These are phyloP conservation scores for Scytalopus superciliaris DNA, from an alignment of 2,113 vertebrate genomes.

Conservation along the genomic window DNA sequence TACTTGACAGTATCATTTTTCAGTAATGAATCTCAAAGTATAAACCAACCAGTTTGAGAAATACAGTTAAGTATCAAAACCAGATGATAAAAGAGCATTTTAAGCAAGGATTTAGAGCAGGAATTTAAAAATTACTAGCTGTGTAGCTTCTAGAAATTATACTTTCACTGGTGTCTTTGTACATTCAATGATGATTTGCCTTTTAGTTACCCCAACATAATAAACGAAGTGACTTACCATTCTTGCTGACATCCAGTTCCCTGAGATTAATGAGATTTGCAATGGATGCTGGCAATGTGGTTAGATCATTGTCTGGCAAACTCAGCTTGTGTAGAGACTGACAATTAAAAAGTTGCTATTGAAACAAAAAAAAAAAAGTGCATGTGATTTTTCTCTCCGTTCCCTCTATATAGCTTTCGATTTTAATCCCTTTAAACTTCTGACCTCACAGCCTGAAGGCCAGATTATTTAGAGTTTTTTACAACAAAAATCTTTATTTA, in stretches of 20 bases:
- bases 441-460: neutral
- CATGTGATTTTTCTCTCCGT: conserved; percentile 2
- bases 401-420: neutral
- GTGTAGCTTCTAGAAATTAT: neutral
- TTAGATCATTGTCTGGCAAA: conserved; percentile 98
- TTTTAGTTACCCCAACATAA: neutral
- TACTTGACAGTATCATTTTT: neutral
- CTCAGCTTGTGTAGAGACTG: conserved; percentile 95
- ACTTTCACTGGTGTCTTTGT: neutral
- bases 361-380: conserved; percentile 57
- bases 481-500: neutral
- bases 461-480: neutral
- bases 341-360: conserved; percentile 99
- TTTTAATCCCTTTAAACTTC: neutral
- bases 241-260: conserved; percentile 99
- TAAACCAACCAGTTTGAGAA: neutral
- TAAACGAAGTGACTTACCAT: conserved; percentile 84
- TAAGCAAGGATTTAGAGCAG: neutral
- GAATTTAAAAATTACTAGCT: neutral
- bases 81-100: neutral
- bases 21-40: neutral
- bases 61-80: neutral
- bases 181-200: neutral
- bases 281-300: conserved; percentile 90
- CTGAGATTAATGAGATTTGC: conserved; percentile 99